These are phyloP conservation scores for Lochmaea capreae DNA, from an alignment of 2,888 invertebrate species.

Conservation along the genomic window DNA sequence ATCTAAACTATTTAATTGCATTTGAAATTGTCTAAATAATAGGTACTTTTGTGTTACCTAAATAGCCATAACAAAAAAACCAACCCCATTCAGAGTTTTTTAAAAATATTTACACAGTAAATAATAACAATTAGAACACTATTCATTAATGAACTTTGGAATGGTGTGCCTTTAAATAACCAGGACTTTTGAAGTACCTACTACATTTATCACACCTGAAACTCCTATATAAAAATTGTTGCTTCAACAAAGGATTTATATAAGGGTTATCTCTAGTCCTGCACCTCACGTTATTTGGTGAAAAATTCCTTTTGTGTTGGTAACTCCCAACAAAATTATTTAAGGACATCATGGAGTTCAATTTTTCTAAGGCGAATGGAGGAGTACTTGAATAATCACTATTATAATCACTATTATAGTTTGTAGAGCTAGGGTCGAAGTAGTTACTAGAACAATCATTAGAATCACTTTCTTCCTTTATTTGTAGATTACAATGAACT, in stretches of 20 bases:
- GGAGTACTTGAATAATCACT: conserved; percentile 34
- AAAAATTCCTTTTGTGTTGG: conserved; percentile 52
- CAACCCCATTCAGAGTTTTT: neutral
- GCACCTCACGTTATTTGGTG: conserved; percentile 59
- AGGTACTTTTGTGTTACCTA: conserved; percentile 3
- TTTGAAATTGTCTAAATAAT: neutral
- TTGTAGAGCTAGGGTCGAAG: conserved; percentile 24
- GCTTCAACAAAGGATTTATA: conserved; percentile 62
- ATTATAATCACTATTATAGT: conserved; percentile 22
- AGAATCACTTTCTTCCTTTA: conserved; percentile 37
- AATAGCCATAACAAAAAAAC: conserved; percentile 3
- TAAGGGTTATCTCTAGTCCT: conserved; percentile 62
- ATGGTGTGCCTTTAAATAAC: conserved; percentile 63
- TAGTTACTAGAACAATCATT: conserved; percentile 18
- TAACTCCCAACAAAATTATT: conserved; percentile 55
- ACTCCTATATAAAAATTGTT: conserved; percentile 62
- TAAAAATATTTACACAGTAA: conserved; percentile 23
- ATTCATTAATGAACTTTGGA: conserved; percentile 61
- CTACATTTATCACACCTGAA: conserved; percentile 63
- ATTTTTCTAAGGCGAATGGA: conserved; percentile 33
- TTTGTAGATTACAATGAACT: conserved; percentile 45
- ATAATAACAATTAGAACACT: conserved; percentile 4
- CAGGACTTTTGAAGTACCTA: conserved; percentile 63
- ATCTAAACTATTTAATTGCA: neutral
- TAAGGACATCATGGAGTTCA: conserved; percentile 52